A percentile compares a stretch with the other conserved stretches of the same genome.
These are phyloP conservation scores for Brachionus asplanchnoidis DNA, from an alignment of 1,140 invertebrate genomes.

Conservation along the genomic window DNA sequence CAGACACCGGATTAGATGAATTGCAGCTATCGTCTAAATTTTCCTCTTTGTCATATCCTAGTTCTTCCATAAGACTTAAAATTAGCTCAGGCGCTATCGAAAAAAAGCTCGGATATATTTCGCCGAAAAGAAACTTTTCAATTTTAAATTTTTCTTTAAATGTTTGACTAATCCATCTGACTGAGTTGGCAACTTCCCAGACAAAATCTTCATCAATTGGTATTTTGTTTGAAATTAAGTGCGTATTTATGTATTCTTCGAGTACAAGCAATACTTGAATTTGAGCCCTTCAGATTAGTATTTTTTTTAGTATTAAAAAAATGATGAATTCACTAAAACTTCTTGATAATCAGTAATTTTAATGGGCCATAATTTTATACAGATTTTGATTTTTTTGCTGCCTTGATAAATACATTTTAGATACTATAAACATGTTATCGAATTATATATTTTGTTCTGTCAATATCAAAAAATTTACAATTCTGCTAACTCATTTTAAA, in stretches of 20 bases:
- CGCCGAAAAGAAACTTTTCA: slow-evolving; percentile 15
- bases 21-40: slow-evolving; percentile 10
- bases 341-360: no score
- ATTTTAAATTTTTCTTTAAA: slow-evolving; percentile 41
- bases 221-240: background rate
- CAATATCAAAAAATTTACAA: no score
- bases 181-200: slow-evolving; percentile 31
- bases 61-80: slow-evolving; percentile 32
- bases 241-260: background rate
- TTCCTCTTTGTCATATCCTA: slow-evolving; percentile 35
- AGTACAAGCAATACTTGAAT: slow-evolving; percentile 22
- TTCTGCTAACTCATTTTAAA: no score
- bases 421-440: no score
- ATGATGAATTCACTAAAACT: no score
- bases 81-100: background rate
- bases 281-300: background rate
- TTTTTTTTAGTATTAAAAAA: no score
- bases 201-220: slow-evolving; percentile 31
- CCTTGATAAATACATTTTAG: no score
- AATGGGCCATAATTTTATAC: no score
- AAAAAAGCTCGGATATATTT: background rate
- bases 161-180: slow-evolving; percentile 25
- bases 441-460: no score
- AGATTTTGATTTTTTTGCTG: no score
- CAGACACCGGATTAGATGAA: background rate